phyloP scores from a whole-genome alignment of 2,113 vertebrate species.

The Carollia perspicillata region DNA sequence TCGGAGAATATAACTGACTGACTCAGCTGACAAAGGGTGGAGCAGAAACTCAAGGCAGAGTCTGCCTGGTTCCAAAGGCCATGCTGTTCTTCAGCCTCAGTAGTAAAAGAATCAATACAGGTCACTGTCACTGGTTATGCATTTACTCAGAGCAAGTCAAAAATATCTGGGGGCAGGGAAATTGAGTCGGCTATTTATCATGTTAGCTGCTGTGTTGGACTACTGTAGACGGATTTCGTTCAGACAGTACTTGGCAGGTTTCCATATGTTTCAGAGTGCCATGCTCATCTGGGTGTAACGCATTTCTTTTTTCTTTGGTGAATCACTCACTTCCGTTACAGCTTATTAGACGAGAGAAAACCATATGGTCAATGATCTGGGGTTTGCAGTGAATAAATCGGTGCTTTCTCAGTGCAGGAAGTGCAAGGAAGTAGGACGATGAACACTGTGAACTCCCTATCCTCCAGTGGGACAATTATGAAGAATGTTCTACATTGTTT shows the following conservation, averaged over 20 bases:
- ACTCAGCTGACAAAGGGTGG: neutral
- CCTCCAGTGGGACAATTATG: neutral
- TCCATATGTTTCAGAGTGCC: neutral
- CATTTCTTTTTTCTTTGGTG: conserved; percentile 31
- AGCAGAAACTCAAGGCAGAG: neutral
- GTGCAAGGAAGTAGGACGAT: neutral
- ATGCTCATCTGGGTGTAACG: neutral
- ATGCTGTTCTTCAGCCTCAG: neutral
- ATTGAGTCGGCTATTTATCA: neutral
- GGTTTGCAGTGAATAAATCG: neutral
- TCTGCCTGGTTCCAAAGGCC: neutral
- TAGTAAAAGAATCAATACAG: neutral
- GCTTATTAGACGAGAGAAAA: conserved; percentile 15
- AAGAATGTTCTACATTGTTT: neutral
- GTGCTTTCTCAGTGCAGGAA: neutral
- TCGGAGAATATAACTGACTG: neutral
- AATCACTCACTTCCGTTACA: neutral
- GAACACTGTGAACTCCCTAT: neutral
- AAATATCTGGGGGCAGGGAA: conserved; percentile 14
- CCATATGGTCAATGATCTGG: neutral
- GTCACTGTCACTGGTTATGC: neutral
- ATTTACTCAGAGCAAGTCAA: neutral
- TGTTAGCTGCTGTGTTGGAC: neutral
- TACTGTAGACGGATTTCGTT: conserved; percentile 1
- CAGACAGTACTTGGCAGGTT: conserved; percentile 23